Evolutionary conservation across 2,113 vertebrate species (phyloP).

Genomic region (Phalacrocorax carbo): DNA sequence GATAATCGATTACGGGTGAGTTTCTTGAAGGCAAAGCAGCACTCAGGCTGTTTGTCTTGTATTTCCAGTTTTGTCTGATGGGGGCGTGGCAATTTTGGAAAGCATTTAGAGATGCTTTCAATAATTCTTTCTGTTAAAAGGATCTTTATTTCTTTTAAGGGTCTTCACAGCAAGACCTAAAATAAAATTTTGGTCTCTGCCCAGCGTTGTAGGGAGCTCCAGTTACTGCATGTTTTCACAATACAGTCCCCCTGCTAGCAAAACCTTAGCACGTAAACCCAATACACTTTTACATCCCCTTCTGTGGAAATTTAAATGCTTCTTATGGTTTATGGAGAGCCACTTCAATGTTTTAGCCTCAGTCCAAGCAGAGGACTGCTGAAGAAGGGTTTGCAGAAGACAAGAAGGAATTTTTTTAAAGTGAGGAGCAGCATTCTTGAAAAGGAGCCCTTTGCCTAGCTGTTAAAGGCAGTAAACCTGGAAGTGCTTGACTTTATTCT

Average conservation of each 20-base stretch:
- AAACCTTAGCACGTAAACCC: neutral
- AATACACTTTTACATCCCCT: neutral
- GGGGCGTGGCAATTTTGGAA: neutral
- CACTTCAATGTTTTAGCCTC: neutral
- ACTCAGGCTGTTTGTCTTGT: neutral
- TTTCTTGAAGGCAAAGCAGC: neutral
- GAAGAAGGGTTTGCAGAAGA: neutral
- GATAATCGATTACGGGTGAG: constrained; percentile 93
- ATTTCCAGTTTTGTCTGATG: neutral
- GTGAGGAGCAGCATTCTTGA: neutral
- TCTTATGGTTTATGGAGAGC: neutral
- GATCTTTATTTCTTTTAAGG: neutral
- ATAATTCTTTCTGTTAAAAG: neutral
- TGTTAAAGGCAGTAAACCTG: neutral
- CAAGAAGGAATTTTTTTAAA: neutral
- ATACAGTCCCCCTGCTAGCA: neutral
- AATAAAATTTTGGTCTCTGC: neutral
- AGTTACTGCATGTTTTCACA: neutral
- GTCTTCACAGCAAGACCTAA: neutral
- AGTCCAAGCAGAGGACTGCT: neutral
- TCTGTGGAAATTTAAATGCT: neutral
- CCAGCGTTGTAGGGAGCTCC: neutral
- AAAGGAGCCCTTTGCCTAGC: neutral
- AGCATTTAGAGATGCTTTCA: neutral
- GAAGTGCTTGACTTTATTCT: neutral